A percentile compares a stretch with the other conserved stretches of the same genome.
These are phyloP conservation scores for Psittacula cyanocephala DNA, from an alignment of 2,113 vertebrate species.

Conservation along the genomic window DNA sequence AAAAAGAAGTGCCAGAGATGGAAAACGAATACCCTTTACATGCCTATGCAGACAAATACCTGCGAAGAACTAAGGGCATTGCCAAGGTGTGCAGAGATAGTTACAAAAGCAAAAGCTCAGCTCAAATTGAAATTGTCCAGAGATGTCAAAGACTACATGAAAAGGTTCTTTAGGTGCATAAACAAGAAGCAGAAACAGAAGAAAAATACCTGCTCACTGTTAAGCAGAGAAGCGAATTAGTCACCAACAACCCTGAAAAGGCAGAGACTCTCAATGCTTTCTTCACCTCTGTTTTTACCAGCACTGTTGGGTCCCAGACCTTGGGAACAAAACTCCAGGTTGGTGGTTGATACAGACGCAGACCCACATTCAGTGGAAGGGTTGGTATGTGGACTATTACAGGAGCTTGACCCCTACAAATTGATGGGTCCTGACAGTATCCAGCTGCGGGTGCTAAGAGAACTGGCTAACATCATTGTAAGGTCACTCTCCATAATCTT, in stretches of 20 bases:
- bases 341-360: neutral
- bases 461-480: neutral
- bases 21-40: neutral
- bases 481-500: neutral
- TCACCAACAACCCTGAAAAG: neutral
- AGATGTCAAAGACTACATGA: neutral
- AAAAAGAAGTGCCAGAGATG: neutral
- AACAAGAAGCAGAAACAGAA: neutral
- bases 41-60: neutral
- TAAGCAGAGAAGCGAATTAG: neutral
- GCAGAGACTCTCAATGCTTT: neutral
- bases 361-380: neutral
- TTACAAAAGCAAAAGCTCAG: neutral
- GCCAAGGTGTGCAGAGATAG: neutral
- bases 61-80: neutral
- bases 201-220: neutral
- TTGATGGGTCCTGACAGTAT: neutral
- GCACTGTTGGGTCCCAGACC: neutral
- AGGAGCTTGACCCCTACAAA: neutral
- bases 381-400: neutral
- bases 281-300: neutral
- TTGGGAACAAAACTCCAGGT: neutral
- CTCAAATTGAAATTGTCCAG: neutral
- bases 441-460: neutral
- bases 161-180: neutral